These are phyloP conservation scores for Epizoanthus stellaris DNA, from an alignment of 92 coral and sea anemone species.

Conservation along the genomic window DNA sequence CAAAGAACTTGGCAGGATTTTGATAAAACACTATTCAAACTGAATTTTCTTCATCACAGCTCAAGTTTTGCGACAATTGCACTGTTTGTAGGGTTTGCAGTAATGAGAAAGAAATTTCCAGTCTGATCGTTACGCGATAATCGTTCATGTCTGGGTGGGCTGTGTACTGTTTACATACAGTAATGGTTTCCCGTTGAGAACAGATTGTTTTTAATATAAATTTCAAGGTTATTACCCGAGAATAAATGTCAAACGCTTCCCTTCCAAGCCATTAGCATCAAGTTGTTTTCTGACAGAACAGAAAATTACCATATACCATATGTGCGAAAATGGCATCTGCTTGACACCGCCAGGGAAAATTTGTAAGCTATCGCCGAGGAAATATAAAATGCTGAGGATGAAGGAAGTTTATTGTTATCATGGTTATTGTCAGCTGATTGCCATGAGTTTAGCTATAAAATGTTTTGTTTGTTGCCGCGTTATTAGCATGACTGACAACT, in stretches of 20 bases:
- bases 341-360: neutral
- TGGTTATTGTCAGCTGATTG: neutral
- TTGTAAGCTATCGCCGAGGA: neutral
- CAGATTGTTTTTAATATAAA: neutral
- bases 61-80: neutral
- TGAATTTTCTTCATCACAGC: no score
- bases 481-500: neutral
- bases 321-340: constrained; percentile 12
- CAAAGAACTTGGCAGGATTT: no score
- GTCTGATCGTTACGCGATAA: neutral
- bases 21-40: no score
- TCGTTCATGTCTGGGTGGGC: constrained; percentile 15
- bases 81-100: constrained; percentile 3
- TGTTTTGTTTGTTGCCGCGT: neutral
- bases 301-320: neutral
- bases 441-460: neutral
- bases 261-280: constrained; percentile 23
- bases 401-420: neutral
- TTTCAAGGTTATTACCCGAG: constrained; percentile 8
- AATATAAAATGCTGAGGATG: neutral
- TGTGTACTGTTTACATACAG: neutral
- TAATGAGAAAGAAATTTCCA: neutral
- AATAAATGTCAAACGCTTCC: neutral
- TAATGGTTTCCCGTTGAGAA: neutral
- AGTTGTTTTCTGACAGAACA: constrained; percentile 7